Conservation (phyloP, 2,113 vertebrate species). For the Oenanthe melanoleuca region DNA sequence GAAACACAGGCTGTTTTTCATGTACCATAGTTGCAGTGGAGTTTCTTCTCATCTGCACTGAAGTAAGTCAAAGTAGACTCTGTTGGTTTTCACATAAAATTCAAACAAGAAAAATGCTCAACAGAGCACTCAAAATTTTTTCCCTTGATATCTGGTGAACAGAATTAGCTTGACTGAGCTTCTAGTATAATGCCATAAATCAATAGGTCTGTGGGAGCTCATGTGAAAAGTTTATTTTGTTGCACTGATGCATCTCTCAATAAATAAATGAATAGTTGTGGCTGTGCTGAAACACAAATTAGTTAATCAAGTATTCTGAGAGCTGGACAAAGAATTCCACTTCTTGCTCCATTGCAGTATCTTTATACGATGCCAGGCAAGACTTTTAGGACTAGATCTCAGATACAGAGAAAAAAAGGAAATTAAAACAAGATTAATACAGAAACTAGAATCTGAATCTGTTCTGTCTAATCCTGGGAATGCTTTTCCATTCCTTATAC, state of each 20-base stretch:
- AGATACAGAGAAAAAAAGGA: background rate
- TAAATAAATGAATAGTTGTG: background rate
- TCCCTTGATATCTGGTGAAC: background rate
- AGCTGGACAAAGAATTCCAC: background rate
- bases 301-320: background rate
- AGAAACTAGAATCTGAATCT: background rate
- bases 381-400: background rate
- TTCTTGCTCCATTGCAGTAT: background rate
- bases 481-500: background rate
- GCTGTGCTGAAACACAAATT: background rate
- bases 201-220: background rate
- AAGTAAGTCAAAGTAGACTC: background rate
- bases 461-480: background rate
- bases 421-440: background rate
- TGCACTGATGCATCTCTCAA: background rate
- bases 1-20: background rate
- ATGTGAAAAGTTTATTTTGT: constrained; percentile 1
- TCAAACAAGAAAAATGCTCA: background rate
- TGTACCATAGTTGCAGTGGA: background rate
- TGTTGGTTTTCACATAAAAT: background rate
- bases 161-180: constrained; percentile 4
- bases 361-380: background rate
- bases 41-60: background rate
- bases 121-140: background rate
- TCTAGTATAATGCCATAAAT: background rate